Percentiles rank a stretch among this genome's conserved stretches.
Evolutionary conservation across 2,113 vertebrate species (phyloP).

Genomic region (Melanostigma gelatinosum): DNA sequence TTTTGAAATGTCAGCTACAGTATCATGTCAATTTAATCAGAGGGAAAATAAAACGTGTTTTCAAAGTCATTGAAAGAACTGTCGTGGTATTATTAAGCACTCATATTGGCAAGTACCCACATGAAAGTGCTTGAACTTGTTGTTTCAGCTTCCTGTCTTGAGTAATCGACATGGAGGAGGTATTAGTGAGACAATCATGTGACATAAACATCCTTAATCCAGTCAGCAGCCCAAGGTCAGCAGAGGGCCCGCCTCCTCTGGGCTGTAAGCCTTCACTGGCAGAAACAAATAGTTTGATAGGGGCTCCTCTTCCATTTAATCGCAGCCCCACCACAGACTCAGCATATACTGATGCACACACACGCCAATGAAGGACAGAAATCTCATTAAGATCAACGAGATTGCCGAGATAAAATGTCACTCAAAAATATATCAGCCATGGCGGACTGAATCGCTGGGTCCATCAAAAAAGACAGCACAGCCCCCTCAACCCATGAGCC

Average conservation of each 20-base stretch:
- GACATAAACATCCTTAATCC: slow-evolving; percentile 47
- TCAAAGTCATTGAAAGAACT: neutral
- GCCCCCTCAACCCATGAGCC: slow-evolving; percentile 6
- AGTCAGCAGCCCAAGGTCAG: slow-evolving; percentile 57
- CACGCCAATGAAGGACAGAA: slow-evolving; percentile 57
- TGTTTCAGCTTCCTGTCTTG: slow-evolving; percentile 12
- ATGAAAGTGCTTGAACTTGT: neutral
- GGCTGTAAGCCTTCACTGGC: slow-evolving; percentile 35
- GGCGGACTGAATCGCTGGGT: slow-evolving; percentile 29
- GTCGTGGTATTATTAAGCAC: neutral
- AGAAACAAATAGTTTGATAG: slow-evolving; percentile 58
- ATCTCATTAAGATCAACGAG: slow-evolving; percentile 75
- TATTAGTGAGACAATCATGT: slow-evolving; percentile 29
- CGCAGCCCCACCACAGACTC: slow-evolving; percentile 15
- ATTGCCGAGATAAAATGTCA: slow-evolving; percentile 70
- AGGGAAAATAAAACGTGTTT: neutral
- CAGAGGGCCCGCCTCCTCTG: slow-evolving; percentile 28
- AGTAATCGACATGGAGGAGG: slow-evolving; percentile 8
- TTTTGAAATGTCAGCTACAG: neutral
- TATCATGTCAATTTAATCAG: neutral
- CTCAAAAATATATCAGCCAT: slow-evolving; percentile 65
- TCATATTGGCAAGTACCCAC: neutral
- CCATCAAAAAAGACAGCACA: slow-evolving; percentile 53
- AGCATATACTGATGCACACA: slow-evolving; percentile 25
- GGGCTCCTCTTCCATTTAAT: slow-evolving; percentile 50